Base-by-base conservation (phyloP, 1,140 invertebrate species). In the Trypoxylus dichotomus region DNA sequence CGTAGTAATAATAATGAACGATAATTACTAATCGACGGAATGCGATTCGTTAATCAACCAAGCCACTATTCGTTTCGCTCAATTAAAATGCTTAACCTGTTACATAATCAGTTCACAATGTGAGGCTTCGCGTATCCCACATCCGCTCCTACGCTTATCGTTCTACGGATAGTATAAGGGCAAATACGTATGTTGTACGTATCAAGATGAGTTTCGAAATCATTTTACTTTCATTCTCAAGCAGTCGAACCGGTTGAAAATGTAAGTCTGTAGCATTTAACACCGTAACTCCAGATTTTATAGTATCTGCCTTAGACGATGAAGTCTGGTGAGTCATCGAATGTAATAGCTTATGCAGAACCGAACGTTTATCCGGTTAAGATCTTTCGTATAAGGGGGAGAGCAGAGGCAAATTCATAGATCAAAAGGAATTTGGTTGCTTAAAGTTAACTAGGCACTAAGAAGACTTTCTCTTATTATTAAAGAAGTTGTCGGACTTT, bases 21-120 rank as follows among this genome's bases (percentile, higher is more conserved):
- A 58, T 58, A 58, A 58, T 68, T 68, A 68, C 21, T 13, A 68
- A 68, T 24, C 19, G 19, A 68, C 21, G 24, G 60, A 68, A 58
- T 19, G 21, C 15, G 21, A 58, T 19, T 58, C 3, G 21, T 19
- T 58, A 58, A 19, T 21, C 15, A 13, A 13, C 7, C 15, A 58
- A 19, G 47, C 6, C 21, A 21, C 21, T 19, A 21, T 58, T 19
- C 47, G 27, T 13, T 24, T 68, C 19, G 24, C 13, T 13, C 21
- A 68, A 27, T 68, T 68, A 68, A 68, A 21, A 11, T 68, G 13
- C 25, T 68, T 68, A 68, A 68, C 21, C 21, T 27, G 24, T 24
- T 68, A 68, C 24, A 68, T 24, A 68, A 68, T 68, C 21, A 24
- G 24, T 68, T 68, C 21, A 68, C 21, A 68, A n/a, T n/a, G n/a